These are phyloP conservation scores for Rhabdomys pumilio DNA, from an alignment of 2,797 vertebrate genomes.

Conservation along the genomic window DNA sequence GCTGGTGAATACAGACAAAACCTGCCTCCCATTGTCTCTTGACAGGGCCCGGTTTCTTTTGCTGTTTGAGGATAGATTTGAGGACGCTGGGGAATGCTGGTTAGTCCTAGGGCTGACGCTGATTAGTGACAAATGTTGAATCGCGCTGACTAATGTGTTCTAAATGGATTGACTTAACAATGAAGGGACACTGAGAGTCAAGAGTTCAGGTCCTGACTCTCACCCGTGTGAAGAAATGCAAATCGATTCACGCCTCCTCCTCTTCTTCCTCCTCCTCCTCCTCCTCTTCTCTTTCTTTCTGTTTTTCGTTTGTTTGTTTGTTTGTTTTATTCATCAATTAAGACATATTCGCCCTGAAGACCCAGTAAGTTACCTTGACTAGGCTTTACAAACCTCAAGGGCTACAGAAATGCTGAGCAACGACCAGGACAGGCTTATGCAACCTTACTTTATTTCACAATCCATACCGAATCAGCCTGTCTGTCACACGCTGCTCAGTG, in stretches of 20 bases:
- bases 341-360: slow-evolving; percentile 40
- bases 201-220: slow-evolving; percentile 82
- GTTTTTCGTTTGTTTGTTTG: neutral
- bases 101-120: slow-evolving; percentile 73
- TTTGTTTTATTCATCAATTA: slow-evolving; percentile 48
- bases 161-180: slow-evolving; percentile 80
- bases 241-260: slow-evolving; percentile 37
- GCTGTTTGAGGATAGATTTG: slow-evolving; percentile 63
- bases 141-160: slow-evolving; percentile 82
- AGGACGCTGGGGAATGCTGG: slow-evolving; percentile 64
- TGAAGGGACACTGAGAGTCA: slow-evolving; percentile 71
- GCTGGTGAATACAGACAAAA: slow-evolving; percentile 40
- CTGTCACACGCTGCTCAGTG: neutral
- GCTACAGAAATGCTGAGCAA: neutral
- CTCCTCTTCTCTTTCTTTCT: neutral
- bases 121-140: slow-evolving; percentile 80
- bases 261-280: too few relatives aligned
- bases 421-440: neutral
- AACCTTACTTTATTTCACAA: slow-evolving; percentile 31
- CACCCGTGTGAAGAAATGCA: slow-evolving; percentile 49
- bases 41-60: slow-evolving; percentile 71
- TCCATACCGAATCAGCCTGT: neutral
- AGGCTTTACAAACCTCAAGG: slow-evolving; percentile 45
- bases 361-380: slow-evolving; percentile 68
- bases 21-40: slow-evolving; percentile 56